A percentile compares a stretch with the other conserved stretches of the same genome.
Evolutionary conservation across 2,113 vertebrate species (phyloP).

Genomic region (Phoenicopterus ruber): DNA sequence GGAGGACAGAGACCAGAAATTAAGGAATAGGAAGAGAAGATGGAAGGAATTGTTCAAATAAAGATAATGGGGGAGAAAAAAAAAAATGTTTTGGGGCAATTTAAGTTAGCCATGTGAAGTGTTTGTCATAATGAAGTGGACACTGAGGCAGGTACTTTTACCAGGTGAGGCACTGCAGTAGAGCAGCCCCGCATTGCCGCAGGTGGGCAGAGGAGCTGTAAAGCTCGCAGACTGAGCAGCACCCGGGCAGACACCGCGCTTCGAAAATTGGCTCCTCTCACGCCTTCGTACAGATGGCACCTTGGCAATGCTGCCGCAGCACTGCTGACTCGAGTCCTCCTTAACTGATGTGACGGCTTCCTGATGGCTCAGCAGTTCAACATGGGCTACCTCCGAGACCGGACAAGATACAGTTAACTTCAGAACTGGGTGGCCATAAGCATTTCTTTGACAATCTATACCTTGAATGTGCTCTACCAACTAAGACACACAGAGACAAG

Average conservation of each 20-base stretch:
- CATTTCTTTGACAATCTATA: neutral
- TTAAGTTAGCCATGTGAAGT: neutral
- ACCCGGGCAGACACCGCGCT: neutral
- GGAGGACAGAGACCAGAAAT: neutral
- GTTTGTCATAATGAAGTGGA: neutral
- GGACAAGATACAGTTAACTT: neutral
- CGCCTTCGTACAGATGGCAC: neutral
- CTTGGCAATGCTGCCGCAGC: neutral
- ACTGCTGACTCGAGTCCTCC: neutral
- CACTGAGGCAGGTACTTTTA: neutral
- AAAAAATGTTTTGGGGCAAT: neutral
- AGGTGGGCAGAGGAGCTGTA: neutral
- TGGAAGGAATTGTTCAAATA: neutral
- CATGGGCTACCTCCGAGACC: neutral
- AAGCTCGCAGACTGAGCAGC: neutral
- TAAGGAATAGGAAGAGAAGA: neutral
- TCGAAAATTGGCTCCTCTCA: neutral
- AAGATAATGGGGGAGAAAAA: neutral
- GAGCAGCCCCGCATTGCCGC: accelerated
- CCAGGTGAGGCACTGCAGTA: neutral
- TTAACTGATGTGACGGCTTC: neutral
- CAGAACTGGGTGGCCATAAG: neutral
- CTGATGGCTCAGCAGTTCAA: neutral
- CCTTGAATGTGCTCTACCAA: neutral
- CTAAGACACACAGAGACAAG: neutral